Conservation (phyloP, 35 echinoderm and acorn worm genomes). For the Diadema setosum region DNA sequence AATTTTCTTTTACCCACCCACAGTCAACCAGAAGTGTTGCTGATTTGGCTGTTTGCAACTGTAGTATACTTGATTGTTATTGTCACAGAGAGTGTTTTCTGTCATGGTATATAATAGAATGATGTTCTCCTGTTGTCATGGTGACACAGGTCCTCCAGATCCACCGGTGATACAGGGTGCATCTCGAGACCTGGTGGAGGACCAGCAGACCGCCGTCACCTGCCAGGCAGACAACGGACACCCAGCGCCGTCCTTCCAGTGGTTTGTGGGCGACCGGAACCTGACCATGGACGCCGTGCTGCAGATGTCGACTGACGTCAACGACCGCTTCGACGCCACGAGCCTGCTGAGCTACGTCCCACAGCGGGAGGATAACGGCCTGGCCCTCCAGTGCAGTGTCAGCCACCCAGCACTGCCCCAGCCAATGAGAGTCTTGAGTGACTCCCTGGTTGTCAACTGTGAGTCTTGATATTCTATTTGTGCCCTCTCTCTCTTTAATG, state of each 20-base stretch:
- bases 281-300: neutral
- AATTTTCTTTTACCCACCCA: neutral
- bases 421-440: neutral
- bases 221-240: neutral
- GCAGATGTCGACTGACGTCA: neutral
- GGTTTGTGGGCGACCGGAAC: neutral
- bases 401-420: neutral
- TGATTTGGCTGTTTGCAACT: neutral
- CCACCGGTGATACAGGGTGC: neutral
- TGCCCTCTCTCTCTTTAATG: too few species aligned
- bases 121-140: too few species aligned
- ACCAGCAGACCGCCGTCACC: neutral
- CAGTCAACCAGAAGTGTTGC: neutral
- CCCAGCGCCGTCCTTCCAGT: neutral
- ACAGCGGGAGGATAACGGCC: neutral
- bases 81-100: neutral
- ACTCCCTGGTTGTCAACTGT: neutral
- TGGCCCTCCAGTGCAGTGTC: neutral
- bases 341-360: neutral
- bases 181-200: neutral
- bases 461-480: too few species aligned
- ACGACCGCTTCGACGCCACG: neutral
- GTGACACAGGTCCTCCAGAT: neutral
- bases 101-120: too few species aligned
- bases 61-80: neutral